Percentiles rank a stretch among this genome's conserved stretches.
Conservation (phyloP, 2,113 vertebrate genomes). For the Lutjanus erythropterus region DNA sequence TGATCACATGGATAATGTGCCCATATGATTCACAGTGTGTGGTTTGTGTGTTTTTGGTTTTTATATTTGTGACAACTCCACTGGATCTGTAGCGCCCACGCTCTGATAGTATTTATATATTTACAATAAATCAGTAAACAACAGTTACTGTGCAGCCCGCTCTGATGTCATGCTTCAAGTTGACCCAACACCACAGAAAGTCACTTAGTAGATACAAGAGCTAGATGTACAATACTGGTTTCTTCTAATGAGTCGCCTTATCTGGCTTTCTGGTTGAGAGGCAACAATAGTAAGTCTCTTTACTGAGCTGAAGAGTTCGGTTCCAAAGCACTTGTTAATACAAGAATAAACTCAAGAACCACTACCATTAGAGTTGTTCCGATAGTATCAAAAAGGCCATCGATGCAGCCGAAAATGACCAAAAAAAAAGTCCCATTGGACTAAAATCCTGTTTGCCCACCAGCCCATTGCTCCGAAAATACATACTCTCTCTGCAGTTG, state of each 20-base stretch:
- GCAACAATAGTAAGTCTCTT: constrained; percentile 44
- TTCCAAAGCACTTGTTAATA: background rate
- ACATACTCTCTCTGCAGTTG: no score
- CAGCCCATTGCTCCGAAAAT: no score
- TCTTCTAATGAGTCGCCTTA: no score
- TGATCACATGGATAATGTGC: constrained; percentile 51
- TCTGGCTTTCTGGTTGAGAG: constrained; percentile 37
- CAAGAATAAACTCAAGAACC: background rate
- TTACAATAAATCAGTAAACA: constrained; percentile 59
- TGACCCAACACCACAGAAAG: background rate
- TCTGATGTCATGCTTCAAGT: constrained; percentile 14
- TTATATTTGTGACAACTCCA: constrained; percentile 30
- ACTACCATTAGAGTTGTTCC: no score
- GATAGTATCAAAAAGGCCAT: no score
- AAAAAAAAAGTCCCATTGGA: no score
- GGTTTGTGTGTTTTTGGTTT: constrained; percentile 63
- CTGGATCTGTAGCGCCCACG: background rate
- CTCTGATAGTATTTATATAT: constrained; percentile 38
- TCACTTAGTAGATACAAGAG: background rate
- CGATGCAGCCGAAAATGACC: no score
- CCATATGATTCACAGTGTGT: constrained; percentile 63
- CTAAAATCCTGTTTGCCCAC: no score
- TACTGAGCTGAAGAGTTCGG: constrained; percentile 58
- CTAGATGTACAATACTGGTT: no score
- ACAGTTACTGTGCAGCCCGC: constrained; percentile 7